Conservation (phyloP, 2,888 invertebrate genomes). For the Clistopyga incitator region DNA sequence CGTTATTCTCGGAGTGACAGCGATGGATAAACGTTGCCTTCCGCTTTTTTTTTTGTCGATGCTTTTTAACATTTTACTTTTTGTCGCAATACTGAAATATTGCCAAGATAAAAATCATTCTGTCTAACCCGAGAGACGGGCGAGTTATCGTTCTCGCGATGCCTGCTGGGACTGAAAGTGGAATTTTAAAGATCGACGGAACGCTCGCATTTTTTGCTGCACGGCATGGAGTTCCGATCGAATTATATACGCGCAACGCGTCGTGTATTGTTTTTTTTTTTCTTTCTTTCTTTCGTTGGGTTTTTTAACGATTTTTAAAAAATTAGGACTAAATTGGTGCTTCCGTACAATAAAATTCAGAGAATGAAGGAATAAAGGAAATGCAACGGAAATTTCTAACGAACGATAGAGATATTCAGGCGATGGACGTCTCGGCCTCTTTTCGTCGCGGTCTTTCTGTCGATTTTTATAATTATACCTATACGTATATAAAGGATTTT, state of each 20-base stretch:
- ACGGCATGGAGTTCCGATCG: not conserved
- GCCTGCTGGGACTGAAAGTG: slow-evolving; percentile 53
- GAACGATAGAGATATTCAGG: slow-evolving; percentile 34
- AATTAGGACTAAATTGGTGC: slow-evolving; percentile 68
- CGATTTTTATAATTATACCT: slow-evolving; percentile 56
- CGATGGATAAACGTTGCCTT: slow-evolving; percentile 27
- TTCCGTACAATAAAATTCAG: slow-evolving; percentile 63
- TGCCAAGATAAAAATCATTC: slow-evolving; percentile 55
- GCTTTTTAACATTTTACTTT: slow-evolving; percentile 5
- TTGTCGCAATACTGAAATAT: slow-evolving; percentile 29
- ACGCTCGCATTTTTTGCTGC: slow-evolving; percentile 1
- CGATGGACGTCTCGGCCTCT: slow-evolving; percentile 51
- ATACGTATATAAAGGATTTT: slow-evolving; percentile 40
- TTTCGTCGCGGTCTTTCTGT: slow-evolving; percentile 57
- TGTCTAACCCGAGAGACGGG: slow-evolving; percentile 53
- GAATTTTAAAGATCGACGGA: slow-evolving; percentile 37
- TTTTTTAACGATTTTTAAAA: slow-evolving; percentile 22
- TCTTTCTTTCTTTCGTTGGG: slow-evolving; percentile 3
- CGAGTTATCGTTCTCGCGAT: slow-evolving; percentile 34
- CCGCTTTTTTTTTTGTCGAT: slow-evolving; percentile 9
- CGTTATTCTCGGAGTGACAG: not conserved
- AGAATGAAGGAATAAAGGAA: slow-evolving; percentile 32
- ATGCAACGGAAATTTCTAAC: slow-evolving; percentile 37
- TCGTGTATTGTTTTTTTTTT: not conserved
- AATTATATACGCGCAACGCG: slow-evolving; percentile 8